phyloP scores from a whole-genome alignment of 2,888 invertebrate species.

The Aphidoletes aphidimyza region DNA sequence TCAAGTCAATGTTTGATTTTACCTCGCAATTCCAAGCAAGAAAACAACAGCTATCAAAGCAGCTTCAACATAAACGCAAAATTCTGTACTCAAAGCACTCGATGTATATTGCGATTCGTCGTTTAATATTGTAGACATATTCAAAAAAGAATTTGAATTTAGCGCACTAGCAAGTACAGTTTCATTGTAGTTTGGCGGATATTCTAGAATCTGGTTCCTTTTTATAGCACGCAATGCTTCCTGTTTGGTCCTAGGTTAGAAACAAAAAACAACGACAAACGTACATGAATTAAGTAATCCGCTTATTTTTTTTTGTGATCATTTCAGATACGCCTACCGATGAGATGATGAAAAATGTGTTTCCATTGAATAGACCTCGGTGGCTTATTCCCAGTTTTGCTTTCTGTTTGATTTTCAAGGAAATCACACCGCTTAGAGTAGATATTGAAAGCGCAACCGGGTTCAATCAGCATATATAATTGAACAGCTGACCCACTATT shows the following conservation, averaged over 20 bases:
- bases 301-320: too few relatives aligned
- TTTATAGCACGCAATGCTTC: constrained; percentile 7
- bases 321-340: too few relatives aligned
- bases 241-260: constrained; percentile 50
- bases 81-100: constrained; percentile 17
- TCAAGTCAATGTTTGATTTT: neutral
- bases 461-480: too few relatives aligned
- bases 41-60: constrained; percentile 69
- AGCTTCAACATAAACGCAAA: constrained; percentile 74
- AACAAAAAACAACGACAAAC: neutral
- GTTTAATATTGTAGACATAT: too few relatives aligned
- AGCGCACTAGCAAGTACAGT: neutral
- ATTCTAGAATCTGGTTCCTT: neutral
- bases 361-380: too few relatives aligned
- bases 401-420: too few relatives aligned
- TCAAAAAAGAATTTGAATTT: constrained; percentile 66
- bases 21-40: constrained; percentile 66
- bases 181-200: neutral
- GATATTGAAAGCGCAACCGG: too few relatives aligned
- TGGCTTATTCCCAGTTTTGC: too few relatives aligned
- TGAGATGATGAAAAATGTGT: too few relatives aligned
- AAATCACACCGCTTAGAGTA: too few relatives aligned
- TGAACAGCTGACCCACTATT: too few relatives aligned
- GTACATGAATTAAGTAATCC: constrained; percentile 58
- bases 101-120: neutral